Conservation (phyloP, 2,797 vertebrate genomes). For the Bradypus variegatus region DNA sequence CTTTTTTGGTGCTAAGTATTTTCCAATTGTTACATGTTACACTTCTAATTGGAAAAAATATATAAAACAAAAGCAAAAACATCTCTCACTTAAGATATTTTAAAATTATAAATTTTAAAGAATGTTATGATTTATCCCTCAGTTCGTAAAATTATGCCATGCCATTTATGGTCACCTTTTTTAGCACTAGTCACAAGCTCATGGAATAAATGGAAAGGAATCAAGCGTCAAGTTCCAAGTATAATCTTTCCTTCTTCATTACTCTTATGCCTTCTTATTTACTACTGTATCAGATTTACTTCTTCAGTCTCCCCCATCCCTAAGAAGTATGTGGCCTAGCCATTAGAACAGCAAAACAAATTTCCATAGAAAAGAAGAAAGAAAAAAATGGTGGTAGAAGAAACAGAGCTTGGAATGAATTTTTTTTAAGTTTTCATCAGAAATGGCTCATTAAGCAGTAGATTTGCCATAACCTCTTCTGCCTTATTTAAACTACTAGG, state of each 20-base stretch:
- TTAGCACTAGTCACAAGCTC: neutral
- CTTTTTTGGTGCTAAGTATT: neutral
- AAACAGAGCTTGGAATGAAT: neutral
- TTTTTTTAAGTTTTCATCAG: neutral
- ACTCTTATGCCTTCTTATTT: neutral
- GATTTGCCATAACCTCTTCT: neutral
- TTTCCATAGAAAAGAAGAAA: neutral
- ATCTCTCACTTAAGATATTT: neutral
- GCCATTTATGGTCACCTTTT: neutral
- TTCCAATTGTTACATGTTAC: neutral
- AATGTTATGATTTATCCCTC: neutral
- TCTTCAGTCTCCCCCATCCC: neutral
- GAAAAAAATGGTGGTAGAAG: neutral
- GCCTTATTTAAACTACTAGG: neutral
- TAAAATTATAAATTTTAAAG: slow-evolving; percentile 3
- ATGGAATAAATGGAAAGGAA: neutral
- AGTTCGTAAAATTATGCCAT: neutral
- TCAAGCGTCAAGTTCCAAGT: neutral
- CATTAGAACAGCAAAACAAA: slow-evolving; percentile 1
- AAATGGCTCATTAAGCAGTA: neutral
- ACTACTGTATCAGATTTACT: neutral
- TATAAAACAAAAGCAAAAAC: neutral
- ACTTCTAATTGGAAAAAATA: neutral
- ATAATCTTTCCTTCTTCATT: neutral
- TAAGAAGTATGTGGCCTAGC: neutral